Conservation (phyloP, 1,140 invertebrate species). For the Kradibia gibbosae region DNA sequence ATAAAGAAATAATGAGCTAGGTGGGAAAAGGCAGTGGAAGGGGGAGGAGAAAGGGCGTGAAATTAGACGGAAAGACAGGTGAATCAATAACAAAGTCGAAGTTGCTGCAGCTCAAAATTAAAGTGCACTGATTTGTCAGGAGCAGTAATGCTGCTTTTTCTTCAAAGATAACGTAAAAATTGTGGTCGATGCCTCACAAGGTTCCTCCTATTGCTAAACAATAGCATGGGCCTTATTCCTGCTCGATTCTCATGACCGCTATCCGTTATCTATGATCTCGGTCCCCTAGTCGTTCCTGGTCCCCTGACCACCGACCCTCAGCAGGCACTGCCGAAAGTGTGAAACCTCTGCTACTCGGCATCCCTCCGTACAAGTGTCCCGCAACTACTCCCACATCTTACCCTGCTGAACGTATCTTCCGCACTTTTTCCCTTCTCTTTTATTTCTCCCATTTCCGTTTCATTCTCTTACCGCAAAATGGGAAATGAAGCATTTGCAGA, state of each 20-base stretch:
- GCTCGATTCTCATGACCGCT: neutral
- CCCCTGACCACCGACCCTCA: too few relatives aligned
- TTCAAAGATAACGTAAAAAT: too few relatives aligned
- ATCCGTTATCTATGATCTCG: neutral
- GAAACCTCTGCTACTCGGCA: constrained; percentile 22
- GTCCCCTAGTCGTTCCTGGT: neutral
- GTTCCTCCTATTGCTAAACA: neutral
- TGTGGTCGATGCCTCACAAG: neutral
- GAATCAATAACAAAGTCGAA: too few relatives aligned
- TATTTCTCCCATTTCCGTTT: neutral
- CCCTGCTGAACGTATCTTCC: neutral
- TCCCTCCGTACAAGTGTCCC: neutral
- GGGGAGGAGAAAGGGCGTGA: too few relatives aligned
- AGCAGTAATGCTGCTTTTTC: too few relatives aligned
- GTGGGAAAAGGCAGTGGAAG: too few relatives aligned
- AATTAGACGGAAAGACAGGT: too few relatives aligned
- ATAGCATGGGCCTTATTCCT: neutral
- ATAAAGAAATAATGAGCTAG: too few relatives aligned
- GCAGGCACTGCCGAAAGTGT: constrained; percentile 2
- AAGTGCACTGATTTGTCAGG: neutral
- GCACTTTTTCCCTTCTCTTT: neutral
- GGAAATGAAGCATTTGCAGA: neutral
- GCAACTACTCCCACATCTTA: constrained; percentile 12
- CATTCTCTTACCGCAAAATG: neutral
- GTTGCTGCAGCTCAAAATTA: too few relatives aligned